Conservation (phyloP, 2,888 invertebrate species). For the Uropetala carovei region DNA sequence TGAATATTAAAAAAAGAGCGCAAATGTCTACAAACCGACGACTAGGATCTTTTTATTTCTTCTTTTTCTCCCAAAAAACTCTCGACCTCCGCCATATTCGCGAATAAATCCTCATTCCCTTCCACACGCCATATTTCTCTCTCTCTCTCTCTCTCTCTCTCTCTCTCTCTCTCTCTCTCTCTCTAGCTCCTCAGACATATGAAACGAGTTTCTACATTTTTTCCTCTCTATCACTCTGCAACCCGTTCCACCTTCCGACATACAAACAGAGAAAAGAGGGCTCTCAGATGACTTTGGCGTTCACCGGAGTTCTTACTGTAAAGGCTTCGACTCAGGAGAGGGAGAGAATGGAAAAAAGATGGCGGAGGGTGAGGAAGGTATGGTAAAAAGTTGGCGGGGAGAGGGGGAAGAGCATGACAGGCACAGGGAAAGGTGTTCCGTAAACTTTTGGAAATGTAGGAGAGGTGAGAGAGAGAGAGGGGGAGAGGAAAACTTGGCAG, state of each 20-base stretch:
- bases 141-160: neutral
- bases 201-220: neutral
- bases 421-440: constrained; percentile 69
- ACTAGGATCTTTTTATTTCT: too few species aligned
- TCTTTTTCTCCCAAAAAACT: neutral
- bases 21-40: too few species aligned
- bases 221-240: constrained; percentile 40
- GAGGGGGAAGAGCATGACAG: neutral
- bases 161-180: neutral
- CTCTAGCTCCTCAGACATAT: neutral
- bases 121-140: neutral
- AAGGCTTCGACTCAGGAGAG: neutral
- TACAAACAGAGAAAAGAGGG: constrained; percentile 29
- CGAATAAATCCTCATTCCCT: too few species aligned
- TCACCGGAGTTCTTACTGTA: constrained; percentile 1
- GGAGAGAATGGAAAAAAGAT: neutral
- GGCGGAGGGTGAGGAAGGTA: neutral
- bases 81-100: neutral
- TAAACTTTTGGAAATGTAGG: neutral
- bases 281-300: neutral
- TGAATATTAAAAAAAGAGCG: too few species aligned
- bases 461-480: constrained; percentile 41
- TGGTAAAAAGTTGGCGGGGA: neutral
- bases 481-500: neutral
- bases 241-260: constrained; percentile 13